Evolutionary conservation across 1,140 invertebrate species (phyloP).

Genomic region (Dinothrombium tinctorium): DNA sequence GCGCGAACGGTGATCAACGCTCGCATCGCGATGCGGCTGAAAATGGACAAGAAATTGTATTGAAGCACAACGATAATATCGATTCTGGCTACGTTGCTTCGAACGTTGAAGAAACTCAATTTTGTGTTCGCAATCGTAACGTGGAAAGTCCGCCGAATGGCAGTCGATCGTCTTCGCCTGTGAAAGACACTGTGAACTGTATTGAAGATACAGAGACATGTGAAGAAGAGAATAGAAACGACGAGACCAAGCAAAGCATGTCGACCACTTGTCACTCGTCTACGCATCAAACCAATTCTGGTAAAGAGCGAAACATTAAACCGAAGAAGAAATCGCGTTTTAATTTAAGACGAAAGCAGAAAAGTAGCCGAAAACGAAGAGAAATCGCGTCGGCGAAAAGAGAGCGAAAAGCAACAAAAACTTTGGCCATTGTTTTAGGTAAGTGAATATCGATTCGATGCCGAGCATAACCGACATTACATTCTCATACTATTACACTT

Average conservation of each 20-base stretch:
- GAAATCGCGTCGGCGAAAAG: conserved; percentile 83
- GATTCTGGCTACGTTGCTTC: conserved; percentile 50
- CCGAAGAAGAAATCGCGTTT: conserved; percentile 16
- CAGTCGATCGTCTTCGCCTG: not conserved
- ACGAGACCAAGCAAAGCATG: no score
- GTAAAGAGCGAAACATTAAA: not conserved
- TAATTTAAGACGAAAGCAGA: conserved; percentile 21
- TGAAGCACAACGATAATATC: conserved; percentile 56
- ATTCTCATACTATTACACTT: no score
- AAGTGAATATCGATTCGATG: no score
- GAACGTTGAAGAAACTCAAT: conserved; percentile 22
- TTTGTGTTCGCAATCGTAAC: conserved; percentile 6
- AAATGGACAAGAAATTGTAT: no score
- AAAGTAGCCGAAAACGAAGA: conserved; percentile 76
- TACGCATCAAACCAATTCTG: not conserved
- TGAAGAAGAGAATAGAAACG: not conserved
- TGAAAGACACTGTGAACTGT: not conserved
- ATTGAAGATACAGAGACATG: not conserved
- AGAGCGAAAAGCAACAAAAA: conserved; percentile 97
- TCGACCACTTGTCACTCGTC: no score
- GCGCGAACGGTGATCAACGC: not conserved
- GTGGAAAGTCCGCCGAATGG: not conserved
- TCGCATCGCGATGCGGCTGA: not conserved
- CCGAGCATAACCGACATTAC: no score
- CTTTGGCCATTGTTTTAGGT: conserved; percentile 94